Evolutionary conservation across 2,797 vertebrate genomes (phyloP), one percentile per base, ranked within the genome.

Genomic region (Cetoscarus ocellatus): DNA sequence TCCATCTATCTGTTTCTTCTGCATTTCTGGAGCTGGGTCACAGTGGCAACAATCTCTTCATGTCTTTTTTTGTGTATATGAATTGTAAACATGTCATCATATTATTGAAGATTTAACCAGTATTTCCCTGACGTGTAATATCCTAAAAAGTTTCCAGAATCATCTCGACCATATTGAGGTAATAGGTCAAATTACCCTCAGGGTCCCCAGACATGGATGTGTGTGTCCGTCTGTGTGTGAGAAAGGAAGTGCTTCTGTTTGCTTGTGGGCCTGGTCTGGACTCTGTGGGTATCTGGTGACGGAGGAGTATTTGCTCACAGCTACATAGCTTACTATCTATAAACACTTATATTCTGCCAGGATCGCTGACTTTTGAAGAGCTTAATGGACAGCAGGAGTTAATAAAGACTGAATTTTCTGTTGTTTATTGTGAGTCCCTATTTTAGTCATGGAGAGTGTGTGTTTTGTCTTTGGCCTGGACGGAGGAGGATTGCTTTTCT

Each of bases 261-360:
- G 82, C 70, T 48, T 3, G 60, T 50, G 71, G 55, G 61, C 59
- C 74, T 52, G 17, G 70, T 74, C 70, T 64, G 71, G 58, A 66
- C 70, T 63, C 82, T 73, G 63, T 66, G 67, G 73, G 82, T 85
- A 80, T 90, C 89, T 74, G 62, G 85, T 85, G 77, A 86, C 89
- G 66, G 61, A 66, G 66, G 72, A 68, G 56, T 90, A 77, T 88
- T 90, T 84, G 77, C 81, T 77, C 67, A 48, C 72, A 39, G 75
- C 85, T 56, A 71, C 76, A 82, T 79, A 77, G 70, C 70, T 70
- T 56, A 42, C 70, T 70, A 68, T 87, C 78, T 85, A 79, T 84
- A 84, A 87, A 87, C 80, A 36, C 50, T 27, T 71, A 38, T 73
- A 74, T 53, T 75, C 73, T 44, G 10, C 51, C 4, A 67, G 75